Evolutionary conservation across 1,140 invertebrate genomes (phyloP).

Genomic region (Xylocopa sonorina): DNA sequence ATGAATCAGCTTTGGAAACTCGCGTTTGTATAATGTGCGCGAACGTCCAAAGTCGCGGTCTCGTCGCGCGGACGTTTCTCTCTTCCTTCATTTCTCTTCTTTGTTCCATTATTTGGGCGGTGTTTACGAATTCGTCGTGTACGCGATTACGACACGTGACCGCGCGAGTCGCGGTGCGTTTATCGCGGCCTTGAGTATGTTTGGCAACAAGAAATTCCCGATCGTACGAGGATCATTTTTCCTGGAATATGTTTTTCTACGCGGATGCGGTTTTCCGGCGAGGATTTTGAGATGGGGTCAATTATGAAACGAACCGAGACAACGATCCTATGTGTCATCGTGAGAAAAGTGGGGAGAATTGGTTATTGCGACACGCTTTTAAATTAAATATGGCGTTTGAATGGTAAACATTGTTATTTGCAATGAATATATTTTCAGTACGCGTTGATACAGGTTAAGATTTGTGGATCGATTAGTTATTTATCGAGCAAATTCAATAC

Average conservation of each 20-base stretch:
- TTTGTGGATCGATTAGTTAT: too few species aligned
- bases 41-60: not conserved
- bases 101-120: not conserved
- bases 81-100: not conserved
- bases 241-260: not conserved
- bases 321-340: not conserved
- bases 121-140: slow-evolving; percentile 2
- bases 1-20: slow-evolving; percentile 7
- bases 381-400: too few species aligned
- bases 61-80: not conserved
- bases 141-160: slow-evolving; percentile 5
- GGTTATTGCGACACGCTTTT: too few species aligned
- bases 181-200: not conserved
- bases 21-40: not conserved
- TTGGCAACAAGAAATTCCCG: not conserved
- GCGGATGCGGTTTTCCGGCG: not conserved
- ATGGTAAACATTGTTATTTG: too few species aligned
- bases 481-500: too few species aligned
- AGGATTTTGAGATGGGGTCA: not conserved
- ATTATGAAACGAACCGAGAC: not conserved
- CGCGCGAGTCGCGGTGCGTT: not conserved
- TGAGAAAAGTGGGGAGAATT: not conserved
- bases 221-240: too few species aligned
- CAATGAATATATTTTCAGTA: too few species aligned
- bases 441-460: too few species aligned